Evolutionary conservation across 2,113 vertebrate genomes (phyloP).

Genomic region (Sorex fumeus): DNA sequence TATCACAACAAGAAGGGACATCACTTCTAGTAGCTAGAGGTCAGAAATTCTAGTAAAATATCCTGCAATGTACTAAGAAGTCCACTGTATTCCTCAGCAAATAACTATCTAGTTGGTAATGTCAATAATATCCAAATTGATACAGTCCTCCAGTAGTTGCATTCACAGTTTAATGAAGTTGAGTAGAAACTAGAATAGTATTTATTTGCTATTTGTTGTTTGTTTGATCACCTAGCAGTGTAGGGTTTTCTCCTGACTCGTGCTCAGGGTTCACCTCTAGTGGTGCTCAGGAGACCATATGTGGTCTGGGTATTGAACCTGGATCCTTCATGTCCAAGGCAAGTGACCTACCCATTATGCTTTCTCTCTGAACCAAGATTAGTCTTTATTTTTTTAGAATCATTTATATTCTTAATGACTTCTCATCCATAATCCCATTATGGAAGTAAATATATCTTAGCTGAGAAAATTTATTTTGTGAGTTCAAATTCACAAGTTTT

Average conservation of each 20-base stretch:
- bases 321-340: too few species aligned
- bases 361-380: too few species aligned
- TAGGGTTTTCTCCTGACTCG: too few species aligned
- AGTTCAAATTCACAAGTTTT: slow-evolving; percentile 30
- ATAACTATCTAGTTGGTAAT: not conserved
- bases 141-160: not conserved
- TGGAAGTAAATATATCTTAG: slow-evolving; percentile 22
- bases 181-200: not conserved
- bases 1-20: not conserved
- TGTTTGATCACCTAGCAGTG: too few species aligned
- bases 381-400: not conserved
- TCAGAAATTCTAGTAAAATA: not conserved
- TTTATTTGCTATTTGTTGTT: too few species aligned
- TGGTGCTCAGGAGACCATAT: too few species aligned
- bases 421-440: not conserved
- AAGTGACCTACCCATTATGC: too few species aligned
- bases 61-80: not conserved
- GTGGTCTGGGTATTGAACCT: too few species aligned
- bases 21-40: not conserved
- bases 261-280: too few species aligned
- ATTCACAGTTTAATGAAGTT: not conserved
- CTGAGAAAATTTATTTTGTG: slow-evolving; percentile 32
- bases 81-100: not conserved
- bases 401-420: slow-evolving; percentile 11
- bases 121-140: not conserved